These are phyloP conservation scores for Sympetrum striolatum DNA, from an alignment of 2,888 invertebrate species.

Conservation along the genomic window DNA sequence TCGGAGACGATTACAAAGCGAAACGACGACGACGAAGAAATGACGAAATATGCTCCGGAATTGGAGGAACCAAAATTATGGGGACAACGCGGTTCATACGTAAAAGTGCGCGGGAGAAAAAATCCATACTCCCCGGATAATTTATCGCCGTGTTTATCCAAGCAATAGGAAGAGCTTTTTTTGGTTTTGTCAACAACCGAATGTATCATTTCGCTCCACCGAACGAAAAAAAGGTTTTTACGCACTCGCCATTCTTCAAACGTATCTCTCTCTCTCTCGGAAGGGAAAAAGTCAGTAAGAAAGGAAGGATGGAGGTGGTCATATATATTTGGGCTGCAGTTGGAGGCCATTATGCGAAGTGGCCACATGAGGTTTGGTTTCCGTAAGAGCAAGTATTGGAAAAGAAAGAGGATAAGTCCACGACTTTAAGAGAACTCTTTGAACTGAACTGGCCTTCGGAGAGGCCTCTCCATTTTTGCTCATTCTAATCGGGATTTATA, in stretches of 20 bases:
- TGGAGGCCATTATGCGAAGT: background rate
- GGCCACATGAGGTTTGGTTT: background rate
- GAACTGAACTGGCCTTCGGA: background rate
- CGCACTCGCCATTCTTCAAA: background rate
- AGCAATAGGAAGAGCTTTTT: background rate
- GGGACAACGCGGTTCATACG: background rate
- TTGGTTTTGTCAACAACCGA: conserved; percentile 27
- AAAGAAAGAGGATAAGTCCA: background rate
- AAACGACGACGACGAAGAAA: background rate
- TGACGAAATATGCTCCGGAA: background rate
- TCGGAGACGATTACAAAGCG: background rate
- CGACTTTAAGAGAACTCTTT: background rate
- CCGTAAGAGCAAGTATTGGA: background rate
- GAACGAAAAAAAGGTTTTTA: background rate
- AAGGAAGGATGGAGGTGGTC: background rate
- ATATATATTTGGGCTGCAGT: background rate
- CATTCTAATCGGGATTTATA: too few relatives aligned
- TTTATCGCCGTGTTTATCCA: conserved; percentile 4
- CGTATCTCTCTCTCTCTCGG: background rate
- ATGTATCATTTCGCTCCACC: conserved; percentile 2
- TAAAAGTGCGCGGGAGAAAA: background rate
- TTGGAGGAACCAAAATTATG: background rate
- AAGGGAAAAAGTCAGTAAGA: background rate
- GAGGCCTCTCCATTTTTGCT: too few relatives aligned
- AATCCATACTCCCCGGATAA: background rate